These are phyloP conservation scores for Drosophila ambigua DNA, from an alignment of 1,140 invertebrate species.

Conservation along the genomic window DNA sequence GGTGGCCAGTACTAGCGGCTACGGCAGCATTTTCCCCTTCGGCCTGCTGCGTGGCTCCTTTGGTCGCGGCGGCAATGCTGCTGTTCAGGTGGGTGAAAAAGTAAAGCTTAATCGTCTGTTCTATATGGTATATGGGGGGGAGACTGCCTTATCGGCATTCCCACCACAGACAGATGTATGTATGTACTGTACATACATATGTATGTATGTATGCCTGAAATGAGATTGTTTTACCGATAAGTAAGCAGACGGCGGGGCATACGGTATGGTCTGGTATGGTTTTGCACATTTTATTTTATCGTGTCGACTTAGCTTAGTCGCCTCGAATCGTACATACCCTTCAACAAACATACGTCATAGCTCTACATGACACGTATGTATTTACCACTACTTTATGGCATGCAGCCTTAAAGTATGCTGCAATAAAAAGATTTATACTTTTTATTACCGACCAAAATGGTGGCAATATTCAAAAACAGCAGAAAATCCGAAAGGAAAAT, in stretches of 20 bases:
- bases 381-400: conserved; percentile 4
- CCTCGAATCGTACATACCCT: conserved; percentile 31
- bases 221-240: conserved; percentile 50
- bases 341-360: neutral
- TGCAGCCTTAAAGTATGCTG: conserved; percentile 32
- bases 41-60: conserved; percentile 74
- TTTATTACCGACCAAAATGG: neutral
- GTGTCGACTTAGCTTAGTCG: neutral
- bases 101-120: conserved; percentile 14
- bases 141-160: conserved; percentile 46
- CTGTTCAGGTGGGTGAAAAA: conserved; percentile 66
- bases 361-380: neutral
- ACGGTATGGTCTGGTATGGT: neutral
- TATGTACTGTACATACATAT: conserved; percentile 13
- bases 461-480: too few species aligned
- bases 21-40: conserved; percentile 81
- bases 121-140: neutral
- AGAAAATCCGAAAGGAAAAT: too few species aligned
- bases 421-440: too few species aligned
- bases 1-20: conserved; percentile 53
- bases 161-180: neutral
- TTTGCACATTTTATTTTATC: conserved; percentile 40
- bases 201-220: conserved; percentile 18
- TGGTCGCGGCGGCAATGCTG: conserved; percentile 63
- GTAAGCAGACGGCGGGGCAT: conserved; percentile 16